These are phyloP conservation scores for Xestoiulus laeticollis DNA, from an alignment of 2,888 invertebrate genomes.

Conservation along the genomic window DNA sequence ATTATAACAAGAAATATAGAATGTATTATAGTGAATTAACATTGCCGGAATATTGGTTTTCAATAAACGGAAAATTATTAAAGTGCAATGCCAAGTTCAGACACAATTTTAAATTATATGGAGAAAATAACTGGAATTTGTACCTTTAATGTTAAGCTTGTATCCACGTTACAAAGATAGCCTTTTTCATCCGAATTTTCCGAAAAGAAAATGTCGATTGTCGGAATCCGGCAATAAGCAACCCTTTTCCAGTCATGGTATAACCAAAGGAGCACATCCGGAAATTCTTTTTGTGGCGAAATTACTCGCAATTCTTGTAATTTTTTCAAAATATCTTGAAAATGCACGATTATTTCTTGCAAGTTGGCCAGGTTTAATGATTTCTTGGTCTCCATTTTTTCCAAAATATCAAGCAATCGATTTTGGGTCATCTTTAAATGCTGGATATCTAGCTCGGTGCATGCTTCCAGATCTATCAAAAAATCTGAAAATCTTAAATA, in stretches of 20 bases:
- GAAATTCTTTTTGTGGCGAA: constrained; percentile 30
- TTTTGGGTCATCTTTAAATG: neutral
- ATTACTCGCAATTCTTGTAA: neutral
- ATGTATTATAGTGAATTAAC: too few species aligned
- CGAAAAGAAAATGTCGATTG: constrained; percentile 23
- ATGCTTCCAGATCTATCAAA: neutral
- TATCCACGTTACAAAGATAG: neutral
- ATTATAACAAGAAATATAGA: too few species aligned
- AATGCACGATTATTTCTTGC: neutral
- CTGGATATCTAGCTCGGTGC: constrained; percentile 2
- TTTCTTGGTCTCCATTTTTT: neutral
- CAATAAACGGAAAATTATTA: neutral
- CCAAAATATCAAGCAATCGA: neutral
- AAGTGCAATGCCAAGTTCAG: neutral
- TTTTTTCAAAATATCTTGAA: neutral
- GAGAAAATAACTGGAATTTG: neutral
- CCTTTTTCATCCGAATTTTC: constrained; percentile 21
- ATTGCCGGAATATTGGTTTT: too few species aligned
- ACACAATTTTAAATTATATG: neutral
- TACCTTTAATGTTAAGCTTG: constrained; percentile 20
- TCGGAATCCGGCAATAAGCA: constrained; percentile 38
- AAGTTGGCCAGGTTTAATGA: neutral
- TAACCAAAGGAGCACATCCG: constrained; percentile 43
- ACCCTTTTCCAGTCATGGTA: constrained; percentile 30
- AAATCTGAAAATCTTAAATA: constrained; percentile 10